Evolutionary conservation across 2,797 vertebrate genomes (phyloP).

Genomic region (Acipenser ruthenus): DNA sequence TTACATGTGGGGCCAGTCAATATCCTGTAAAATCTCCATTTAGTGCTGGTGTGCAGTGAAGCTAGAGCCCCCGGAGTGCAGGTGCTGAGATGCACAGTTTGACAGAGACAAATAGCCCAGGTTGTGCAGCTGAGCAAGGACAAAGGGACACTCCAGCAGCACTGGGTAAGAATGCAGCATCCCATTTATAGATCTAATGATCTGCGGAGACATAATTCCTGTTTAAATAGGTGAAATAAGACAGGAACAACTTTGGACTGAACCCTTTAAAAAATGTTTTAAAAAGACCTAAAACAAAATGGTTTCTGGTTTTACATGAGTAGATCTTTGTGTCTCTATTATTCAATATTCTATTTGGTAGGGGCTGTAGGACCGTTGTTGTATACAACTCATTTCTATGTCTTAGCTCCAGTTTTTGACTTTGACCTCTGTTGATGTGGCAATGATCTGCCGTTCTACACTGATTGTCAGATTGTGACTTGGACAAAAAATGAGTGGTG

Average conservation of each 20-base stretch:
- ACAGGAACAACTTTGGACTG: conserved; percentile 18
- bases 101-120: conserved; percentile 86
- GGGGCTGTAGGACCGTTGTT: too few species aligned
- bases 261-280: too few species aligned
- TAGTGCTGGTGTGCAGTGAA: conserved; percentile 53
- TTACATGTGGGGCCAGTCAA: conserved; percentile 61
- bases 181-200: conserved; percentile 40
- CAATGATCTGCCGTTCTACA: conserved; percentile 18
- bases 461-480: too few species aligned
- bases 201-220: conserved; percentile 49
- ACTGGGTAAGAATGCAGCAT: conserved; percentile 43
- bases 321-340: too few species aligned
- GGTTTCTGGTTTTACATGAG: too few species aligned
- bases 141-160: conserved; percentile 69
- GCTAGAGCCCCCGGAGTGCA: conserved; percentile 48
- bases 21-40: conserved; percentile 70
- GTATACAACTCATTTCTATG: too few species aligned
- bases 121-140: conserved; percentile 74
- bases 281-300: too few species aligned
- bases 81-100: conserved; percentile 57
- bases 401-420: conserved; percentile 28
- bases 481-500: too few species aligned
- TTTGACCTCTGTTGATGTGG: conserved; percentile 34
- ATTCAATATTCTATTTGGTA: too few species aligned
- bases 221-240: conserved; percentile 40